Evolutionary conservation across 64 coral and sea anemone genomes (phyloP).

Genomic region (Acropora yongei): DNA sequence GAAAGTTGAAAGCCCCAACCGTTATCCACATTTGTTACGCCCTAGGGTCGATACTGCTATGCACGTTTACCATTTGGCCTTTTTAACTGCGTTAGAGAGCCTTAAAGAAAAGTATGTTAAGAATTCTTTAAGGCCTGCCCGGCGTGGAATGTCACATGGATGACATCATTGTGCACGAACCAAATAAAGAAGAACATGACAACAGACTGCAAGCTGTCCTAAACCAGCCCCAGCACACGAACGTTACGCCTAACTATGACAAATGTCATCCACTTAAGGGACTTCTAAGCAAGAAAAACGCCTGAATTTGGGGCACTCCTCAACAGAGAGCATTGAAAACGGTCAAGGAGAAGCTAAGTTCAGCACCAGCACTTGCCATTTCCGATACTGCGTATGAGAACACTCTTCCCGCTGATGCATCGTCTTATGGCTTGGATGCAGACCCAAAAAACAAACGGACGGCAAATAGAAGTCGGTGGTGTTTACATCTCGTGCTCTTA

Average conservation of each 20-base stretch:
- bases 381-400: slow-evolving; percentile 35
- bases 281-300: not conserved
- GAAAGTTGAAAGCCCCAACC: not conserved
- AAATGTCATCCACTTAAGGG: slow-evolving; percentile 27
- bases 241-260: slow-evolving; percentile 13
- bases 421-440: too few relatives aligned
- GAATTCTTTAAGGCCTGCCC: not conserved
- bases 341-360: slow-evolving; percentile 7
- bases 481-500: too few relatives aligned
- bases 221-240: not conserved
- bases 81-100: not conserved
- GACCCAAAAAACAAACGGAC: too few relatives aligned
- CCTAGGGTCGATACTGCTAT: slow-evolving; percentile 35
- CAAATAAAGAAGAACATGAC: not conserved
- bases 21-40: slow-evolving; percentile 27
- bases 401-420: not conserved
- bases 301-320: not conserved
- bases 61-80: slow-evolving; percentile 42
- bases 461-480: too few relatives aligned
- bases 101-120: not conserved
- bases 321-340: not conserved
- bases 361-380: slow-evolving; percentile 50
- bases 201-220: not conserved
- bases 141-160: not conserved
- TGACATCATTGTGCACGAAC: not conserved